phyloP scores from a whole-genome alignment of 1,140 invertebrate species.

The Neoseiulus cucumeris region DNA sequence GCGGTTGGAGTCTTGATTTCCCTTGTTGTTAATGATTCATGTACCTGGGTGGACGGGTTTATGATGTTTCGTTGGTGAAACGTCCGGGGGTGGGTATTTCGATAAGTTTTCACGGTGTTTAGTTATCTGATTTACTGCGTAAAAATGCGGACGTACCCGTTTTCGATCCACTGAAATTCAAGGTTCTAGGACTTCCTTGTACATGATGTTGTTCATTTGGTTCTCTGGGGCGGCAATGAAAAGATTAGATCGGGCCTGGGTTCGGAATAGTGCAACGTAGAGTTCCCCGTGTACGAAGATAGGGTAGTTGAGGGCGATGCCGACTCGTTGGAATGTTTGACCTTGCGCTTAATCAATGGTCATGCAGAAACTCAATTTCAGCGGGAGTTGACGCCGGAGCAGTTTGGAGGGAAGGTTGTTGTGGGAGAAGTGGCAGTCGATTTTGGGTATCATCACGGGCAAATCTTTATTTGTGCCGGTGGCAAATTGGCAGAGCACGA shows the following conservation, averaged over 20 bases:
- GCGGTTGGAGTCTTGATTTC: too few species aligned
- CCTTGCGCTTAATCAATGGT: constrained; percentile 19
- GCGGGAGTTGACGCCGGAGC: constrained; percentile 16
- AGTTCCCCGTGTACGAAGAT: constrained; percentile 30
- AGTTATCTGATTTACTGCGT: constrained; percentile 4
- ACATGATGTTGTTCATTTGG: neutral
- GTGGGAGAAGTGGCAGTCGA: too few species aligned
- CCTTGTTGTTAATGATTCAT: too few species aligned
- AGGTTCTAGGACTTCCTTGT: too few species aligned
- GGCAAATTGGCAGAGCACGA: constrained; percentile 18
- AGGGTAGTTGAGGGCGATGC: constrained; percentile 25
- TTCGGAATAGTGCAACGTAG: constrained; percentile 21
- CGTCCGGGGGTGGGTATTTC: constrained; percentile 7
- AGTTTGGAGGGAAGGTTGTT: neutral
- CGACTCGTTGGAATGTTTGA: constrained; percentile 20
- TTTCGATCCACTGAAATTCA: too few species aligned
- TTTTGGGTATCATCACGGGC: constrained; percentile 16
- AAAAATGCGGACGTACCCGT: too few species aligned
- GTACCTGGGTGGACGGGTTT: too few species aligned
- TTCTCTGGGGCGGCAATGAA: neutral
- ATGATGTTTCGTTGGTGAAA: too few species aligned
- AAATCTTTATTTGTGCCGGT: constrained; percentile 13
- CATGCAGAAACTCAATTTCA: constrained; percentile 15
- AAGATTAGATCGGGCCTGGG: neutral
- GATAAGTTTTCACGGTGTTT: too few species aligned